phyloP scores from a whole-genome alignment of 2,113 vertebrate genomes.

The Macaca mulatta region DNA sequence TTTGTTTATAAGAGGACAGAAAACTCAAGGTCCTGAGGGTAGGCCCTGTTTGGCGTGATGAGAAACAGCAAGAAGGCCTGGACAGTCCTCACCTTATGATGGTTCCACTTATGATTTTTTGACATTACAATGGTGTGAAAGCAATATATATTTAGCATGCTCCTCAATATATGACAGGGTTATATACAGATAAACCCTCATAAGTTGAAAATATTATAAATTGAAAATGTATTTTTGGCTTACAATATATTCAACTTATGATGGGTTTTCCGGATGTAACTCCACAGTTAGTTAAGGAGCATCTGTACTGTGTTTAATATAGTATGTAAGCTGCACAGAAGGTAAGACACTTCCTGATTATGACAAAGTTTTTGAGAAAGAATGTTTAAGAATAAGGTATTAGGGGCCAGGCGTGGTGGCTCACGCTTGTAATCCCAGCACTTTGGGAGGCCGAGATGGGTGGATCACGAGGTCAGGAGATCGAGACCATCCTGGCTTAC shows the following conservation, averaged over 20 bases:
- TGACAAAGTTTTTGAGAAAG: background rate
- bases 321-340: background rate
- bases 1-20: background rate
- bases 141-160: background rate
- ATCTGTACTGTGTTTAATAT: background rate
- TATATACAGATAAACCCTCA: background rate
- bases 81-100: background rate
- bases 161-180: background rate
- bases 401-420: too few relatives aligned
- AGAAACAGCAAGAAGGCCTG: background rate
- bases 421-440: too few relatives aligned
- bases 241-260: background rate
- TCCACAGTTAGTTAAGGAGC: background rate
- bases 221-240: background rate
- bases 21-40: background rate
- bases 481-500: too few relatives aligned
- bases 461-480: too few relatives aligned
- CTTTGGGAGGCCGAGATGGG: too few relatives aligned
- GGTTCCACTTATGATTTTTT: background rate
- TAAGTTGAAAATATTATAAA: background rate
- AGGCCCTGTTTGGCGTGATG: too few relatives aligned
- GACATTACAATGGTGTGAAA: background rate
- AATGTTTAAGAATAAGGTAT: background rate
- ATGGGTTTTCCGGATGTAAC: background rate
- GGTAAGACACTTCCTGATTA: background rate